phyloP scores from a whole-genome alignment of 2,797 vertebrate genomes.

The Pampus argenteus region DNA sequence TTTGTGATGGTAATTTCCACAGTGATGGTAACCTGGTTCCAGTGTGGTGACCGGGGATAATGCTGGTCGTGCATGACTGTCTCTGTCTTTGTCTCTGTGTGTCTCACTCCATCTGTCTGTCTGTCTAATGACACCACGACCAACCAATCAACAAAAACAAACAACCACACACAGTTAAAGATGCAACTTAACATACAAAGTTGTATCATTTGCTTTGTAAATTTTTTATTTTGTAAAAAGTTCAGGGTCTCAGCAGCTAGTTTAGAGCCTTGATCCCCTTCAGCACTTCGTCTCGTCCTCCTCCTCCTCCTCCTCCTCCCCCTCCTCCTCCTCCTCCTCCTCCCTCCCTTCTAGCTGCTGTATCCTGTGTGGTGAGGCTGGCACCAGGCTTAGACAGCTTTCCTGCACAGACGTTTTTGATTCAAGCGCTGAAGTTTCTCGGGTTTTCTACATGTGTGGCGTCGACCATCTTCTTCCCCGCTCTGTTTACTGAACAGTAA shows the following conservation, averaged over 20 bases:
- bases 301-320: neutral
- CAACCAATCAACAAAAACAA: neutral
- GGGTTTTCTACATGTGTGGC: constrained; percentile 73
- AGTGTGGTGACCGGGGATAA: constrained; percentile 46
- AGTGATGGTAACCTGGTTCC: constrained; percentile 54
- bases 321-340: neutral
- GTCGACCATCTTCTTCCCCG: constrained; percentile 64
- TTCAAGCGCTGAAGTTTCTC: constrained; percentile 52
- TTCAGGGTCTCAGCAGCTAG: neutral
- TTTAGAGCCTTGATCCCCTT: neutral
- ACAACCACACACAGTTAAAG: too few species aligned
- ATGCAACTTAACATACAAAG: neutral
- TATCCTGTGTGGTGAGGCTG: constrained; percentile 64
- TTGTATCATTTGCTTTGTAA: neutral
- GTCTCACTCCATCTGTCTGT: constrained; percentile 55
- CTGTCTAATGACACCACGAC: constrained; percentile 28
- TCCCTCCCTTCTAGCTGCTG: constrained; percentile 25
- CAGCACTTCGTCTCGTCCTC: neutral
- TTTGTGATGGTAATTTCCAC: constrained; percentile 59
- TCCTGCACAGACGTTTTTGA: constrained; percentile 74
- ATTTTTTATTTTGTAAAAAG: neutral
- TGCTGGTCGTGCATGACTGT: constrained; percentile 45
- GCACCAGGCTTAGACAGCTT: constrained; percentile 35
- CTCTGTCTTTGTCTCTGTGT: constrained; percentile 42
- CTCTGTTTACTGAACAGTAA: constrained; percentile 77